Base-by-base conservation (phyloP, 2,797 vertebrate genomes). In the Spatula clypeata region DNA sequence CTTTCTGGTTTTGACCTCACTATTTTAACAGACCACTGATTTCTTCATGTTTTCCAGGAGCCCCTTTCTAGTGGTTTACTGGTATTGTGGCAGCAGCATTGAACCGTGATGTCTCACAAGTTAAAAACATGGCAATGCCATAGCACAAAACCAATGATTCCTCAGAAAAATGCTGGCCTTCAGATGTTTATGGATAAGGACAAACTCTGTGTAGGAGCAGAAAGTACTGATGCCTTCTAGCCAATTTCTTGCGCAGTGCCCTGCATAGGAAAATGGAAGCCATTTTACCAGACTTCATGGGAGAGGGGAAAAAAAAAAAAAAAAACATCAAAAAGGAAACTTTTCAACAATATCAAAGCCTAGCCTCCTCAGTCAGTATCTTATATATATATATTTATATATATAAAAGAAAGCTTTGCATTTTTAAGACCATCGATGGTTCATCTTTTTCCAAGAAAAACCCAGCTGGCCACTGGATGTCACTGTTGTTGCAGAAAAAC, bases 401-500 rank as follows among this genome's bases (percentile, higher is more conserved):
- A 40, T 40, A 14, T 12, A 24, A 3, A 84, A 84, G 18, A 19
- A 81, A 79, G 5, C 21, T 61, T 90, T 18, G 4, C 36, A 12
- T 36, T 38, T 14, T 36, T 76, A 67, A 45, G 32, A 60, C 7
- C 0, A 1, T 11, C 1, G 3, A 20, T 1, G 3, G 11, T 27
- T 85, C 1, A 0, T 2, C 26, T 13, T 85, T 75, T 83, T 58
- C 60, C 32, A 62, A 85, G 67, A 47, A 91, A 95, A 88, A 80
- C n/a, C 13, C 61, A 77, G 24, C 54, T 79, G 88, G 57, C 97
- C 96, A 92, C 97, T 94, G 94, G 95, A 85, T 96, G 96, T 97
- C 97, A 95, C 88, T 96, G 95, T 95, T 97, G 96, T 4, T 95
- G 92, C 93, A 96, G 94, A 83, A 91, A 96, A 96, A 74, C 65